Percentiles rank a stretch among this genome's conserved stretches.
These are phyloP conservation scores for Etheostoma spectabile DNA, from an alignment of 2,113 vertebrate genomes.

Conservation along the genomic window DNA sequence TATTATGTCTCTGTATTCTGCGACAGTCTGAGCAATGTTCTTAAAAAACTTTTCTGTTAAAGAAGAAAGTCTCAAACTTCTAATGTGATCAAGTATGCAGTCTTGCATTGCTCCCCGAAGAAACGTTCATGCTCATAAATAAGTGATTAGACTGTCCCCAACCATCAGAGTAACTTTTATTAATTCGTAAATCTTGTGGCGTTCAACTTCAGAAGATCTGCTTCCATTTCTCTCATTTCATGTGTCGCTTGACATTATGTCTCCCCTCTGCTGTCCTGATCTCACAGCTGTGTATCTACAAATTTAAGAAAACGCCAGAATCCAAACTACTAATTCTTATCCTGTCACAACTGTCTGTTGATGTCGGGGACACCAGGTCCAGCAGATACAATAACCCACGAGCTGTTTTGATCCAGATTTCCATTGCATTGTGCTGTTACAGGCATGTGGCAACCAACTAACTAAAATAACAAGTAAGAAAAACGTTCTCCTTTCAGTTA, in stretches of 20 bases:
- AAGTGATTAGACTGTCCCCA: slow-evolving; percentile 38
- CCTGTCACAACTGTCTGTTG: neutral
- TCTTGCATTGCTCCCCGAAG: slow-evolving; percentile 1
- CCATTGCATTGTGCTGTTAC: neutral
- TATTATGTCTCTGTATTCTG: neutral
- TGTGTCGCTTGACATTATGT: slow-evolving; percentile 14
- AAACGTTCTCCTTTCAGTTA: neutral
- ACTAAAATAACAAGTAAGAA: neutral
- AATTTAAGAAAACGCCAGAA: neutral
- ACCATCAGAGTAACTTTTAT: slow-evolving; percentile 39
- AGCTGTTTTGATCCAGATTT: neutral
- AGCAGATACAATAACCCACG: neutral
- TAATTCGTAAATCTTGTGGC: slow-evolving; percentile 25
- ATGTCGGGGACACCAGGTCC: neutral
- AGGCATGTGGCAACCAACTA: neutral
- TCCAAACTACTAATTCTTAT: neutral
- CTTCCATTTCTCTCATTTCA: slow-evolving; percentile 37
- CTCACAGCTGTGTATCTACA: slow-evolving; percentile 3
- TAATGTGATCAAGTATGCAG: slow-evolving; percentile 25
- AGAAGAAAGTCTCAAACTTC: slow-evolving; percentile 25
- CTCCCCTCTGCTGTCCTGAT: slow-evolving; percentile 3
- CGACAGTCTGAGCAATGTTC: neutral
- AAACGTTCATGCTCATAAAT: slow-evolving; percentile 35
- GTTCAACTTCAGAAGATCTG: slow-evolving; percentile 9
- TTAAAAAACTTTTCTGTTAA: neutral